Percentiles rank a stretch among this genome's conserved stretches.
Evolutionary conservation across 2,113 vertebrate genomes (phyloP).

Genomic region (Phaethornis superciliosus): DNA sequence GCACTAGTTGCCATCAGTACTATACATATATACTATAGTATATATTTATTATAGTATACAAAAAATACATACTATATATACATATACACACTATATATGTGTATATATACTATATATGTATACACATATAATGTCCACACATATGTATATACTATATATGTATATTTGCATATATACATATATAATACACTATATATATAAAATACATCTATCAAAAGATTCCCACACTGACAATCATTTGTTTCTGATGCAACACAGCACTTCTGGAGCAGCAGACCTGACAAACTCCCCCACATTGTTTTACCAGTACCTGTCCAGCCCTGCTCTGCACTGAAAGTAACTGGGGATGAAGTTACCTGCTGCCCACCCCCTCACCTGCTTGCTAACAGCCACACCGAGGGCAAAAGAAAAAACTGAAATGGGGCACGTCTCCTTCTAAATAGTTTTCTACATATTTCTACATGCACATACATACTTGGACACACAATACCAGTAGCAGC

Average conservation of each 20-base stretch:
- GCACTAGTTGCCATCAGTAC: background rate
- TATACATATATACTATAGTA: background rate
- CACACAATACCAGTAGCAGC: background rate
- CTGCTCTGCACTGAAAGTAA: fast-evolving
- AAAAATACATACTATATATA: too few relatives aligned
- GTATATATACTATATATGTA: too few relatives aligned
- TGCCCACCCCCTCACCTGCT: background rate
- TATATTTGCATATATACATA: too few relatives aligned
- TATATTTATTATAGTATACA: too few relatives aligned
- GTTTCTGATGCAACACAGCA: background rate
- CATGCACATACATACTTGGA: background rate
- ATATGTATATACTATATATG: too few relatives aligned
- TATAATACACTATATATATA: too few relatives aligned
- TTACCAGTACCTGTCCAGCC: fast-evolving
- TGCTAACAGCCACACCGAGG: background rate
- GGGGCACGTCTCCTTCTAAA: background rate
- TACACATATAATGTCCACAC: too few relatives aligned
- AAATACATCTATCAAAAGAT: background rate
- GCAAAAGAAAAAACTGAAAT: background rate
- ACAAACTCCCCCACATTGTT: too few relatives aligned
- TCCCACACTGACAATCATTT: background rate
- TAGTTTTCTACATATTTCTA: background rate
- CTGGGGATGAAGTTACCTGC: background rate
- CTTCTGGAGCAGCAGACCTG: background rate
- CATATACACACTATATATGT: too few relatives aligned